Base-by-base conservation (phyloP, 2,888 invertebrate genomes). In the Pristionchus japonicus region DNA sequence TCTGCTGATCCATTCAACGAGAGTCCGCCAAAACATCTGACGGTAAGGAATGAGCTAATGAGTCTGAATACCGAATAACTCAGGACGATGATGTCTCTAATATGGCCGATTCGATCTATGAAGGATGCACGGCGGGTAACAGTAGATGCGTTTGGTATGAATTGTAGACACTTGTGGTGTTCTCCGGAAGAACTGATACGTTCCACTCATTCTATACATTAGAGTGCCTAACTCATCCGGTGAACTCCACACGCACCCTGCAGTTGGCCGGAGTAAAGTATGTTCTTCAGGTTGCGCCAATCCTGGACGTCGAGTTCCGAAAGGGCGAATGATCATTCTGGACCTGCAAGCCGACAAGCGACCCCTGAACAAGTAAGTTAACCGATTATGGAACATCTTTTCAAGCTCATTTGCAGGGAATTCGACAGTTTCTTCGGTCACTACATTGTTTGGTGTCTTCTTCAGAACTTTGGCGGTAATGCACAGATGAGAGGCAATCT, bases 401-500 rank as follows among this genome's bases (percentile, higher is more conserved):
- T 70, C 2, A 20, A 43, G 3, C 9, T 9, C 0, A 23, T 3
- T 49, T 70, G 0, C 67, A 88, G 88, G 37, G 61, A 88, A 31
- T 88, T 89, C 11, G 94, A 96, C 1, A 97, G 97, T 89, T 99
- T 97, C 95, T 98, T 96, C 94, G 98, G 98, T 0, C 98, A 98
- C 93, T 97, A 97, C 0, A 99, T 97, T 94, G 97, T 99, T 90
- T 98, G 98, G 98, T 97, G 97, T 94, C 98, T 98, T 97, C 95
- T 98, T 82, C 98, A 98, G 94, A 97, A 98, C 95, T 98, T 98
- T 94, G 98, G 98, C 0, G 98, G 98, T 0, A 97, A 97, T 0
- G 95, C 97, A 80, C 97, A 97, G n/a, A 96, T 98, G 96, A 97
- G 97, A 93, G 98, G 98, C 7, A 92, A 91, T 88, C 40, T 92